Conservation (phyloP, 2,113 vertebrate genomes). For the Serilophus lunatus region DNA sequence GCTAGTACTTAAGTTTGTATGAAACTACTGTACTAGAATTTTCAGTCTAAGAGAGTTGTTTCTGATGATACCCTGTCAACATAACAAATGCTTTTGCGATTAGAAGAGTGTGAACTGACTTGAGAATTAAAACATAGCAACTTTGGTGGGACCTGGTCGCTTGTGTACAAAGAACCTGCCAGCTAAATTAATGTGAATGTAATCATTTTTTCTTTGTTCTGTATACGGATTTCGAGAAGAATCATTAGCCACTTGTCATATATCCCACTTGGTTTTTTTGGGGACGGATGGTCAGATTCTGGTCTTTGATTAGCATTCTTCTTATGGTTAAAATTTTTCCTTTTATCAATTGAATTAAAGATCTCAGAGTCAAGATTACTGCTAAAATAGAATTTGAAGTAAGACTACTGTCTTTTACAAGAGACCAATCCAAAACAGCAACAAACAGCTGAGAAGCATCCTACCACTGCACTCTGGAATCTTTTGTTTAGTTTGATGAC, state of each 20-base stretch:
- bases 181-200: background rate
- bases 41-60: background rate
- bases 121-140: background rate
- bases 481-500: background rate
- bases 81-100: background rate
- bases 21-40: background rate
- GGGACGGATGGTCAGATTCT: background rate
- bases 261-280: background rate
- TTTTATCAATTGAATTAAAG: background rate
- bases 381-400: background rate
- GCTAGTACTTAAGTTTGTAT: background rate
- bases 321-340: background rate
- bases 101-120: background rate
- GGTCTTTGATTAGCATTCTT: background rate
- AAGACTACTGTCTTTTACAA: background rate
- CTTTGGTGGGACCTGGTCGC: background rate
- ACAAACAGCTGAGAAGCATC: background rate
- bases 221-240: background rate
- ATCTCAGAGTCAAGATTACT: background rate
- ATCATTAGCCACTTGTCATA: background rate
- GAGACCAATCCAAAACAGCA: background rate
- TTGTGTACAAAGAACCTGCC: background rate
- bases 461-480: background rate
- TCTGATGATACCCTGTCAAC: background rate
- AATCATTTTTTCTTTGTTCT: background rate